Base-by-base conservation (phyloP, 2,113 vertebrate genomes). In the Xenopus borealis region DNA sequence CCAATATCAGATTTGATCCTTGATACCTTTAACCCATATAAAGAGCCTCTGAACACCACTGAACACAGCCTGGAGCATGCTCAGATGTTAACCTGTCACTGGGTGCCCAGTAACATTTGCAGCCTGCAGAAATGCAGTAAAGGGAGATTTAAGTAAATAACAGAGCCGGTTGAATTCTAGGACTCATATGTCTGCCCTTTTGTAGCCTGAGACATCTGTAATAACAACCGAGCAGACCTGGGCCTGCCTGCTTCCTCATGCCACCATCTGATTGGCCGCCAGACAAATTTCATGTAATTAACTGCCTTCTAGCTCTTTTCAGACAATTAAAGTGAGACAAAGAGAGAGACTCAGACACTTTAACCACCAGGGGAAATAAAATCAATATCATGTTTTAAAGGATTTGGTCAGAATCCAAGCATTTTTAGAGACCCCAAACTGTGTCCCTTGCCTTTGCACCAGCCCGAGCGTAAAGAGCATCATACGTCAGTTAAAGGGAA, bases 271-370 rank as follows among this genome's bases (percentile, higher is more conserved):
- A 58, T 45, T 72, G 62, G 71, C 62, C 19, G 10, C 10, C 27
- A 40, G 71, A 65, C 71, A 66, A 47, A 20, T 58, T 45, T 53
- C 7, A 45, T 65, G 11, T 57, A 55, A 72, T 55, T 55, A 57
- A 17, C 18, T 14, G 19, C 23, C n/a, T 72, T 47, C 71, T 66
- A 45, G 44, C 63, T 19, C 62, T 63, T 65, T 64, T 55, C 14
- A 65, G n/a, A 18, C n/a, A 64, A 65, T 72, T 64, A 72, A 23
- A 45, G 62, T 10, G 23, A 72, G 71, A 72, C 47, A 55, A 72
- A 33, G 23, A 20, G 3, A 16, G 23, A 27, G 23, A 27, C 23
- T 27, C 47, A 65, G 27, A 72, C 62, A 65, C 12, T 8, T 23
- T 16, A 20, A 20, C 0, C 47, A 20, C 45, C n/a, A n/a, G 23